Base-by-base conservation (phyloP, 2,113 vertebrate genomes). In the Gavialis gangeticus region DNA sequence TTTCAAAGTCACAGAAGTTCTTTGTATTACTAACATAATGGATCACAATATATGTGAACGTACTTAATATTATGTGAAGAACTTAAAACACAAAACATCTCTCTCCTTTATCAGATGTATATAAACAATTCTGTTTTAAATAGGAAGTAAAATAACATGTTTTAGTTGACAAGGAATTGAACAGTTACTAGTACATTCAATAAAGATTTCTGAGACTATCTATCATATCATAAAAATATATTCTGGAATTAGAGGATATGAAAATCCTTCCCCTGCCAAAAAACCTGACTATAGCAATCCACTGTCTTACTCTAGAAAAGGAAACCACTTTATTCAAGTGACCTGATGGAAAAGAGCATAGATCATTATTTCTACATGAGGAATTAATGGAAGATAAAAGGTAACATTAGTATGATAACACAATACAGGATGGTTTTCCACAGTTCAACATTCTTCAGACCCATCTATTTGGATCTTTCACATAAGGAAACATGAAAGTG, bases 341-440 rank as follows among this genome's bases (percentile, higher is more conserved):
- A 57, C 6, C 6, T 84, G 25, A 69, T 24, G 34, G n/a, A 83
- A 9, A 10, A 83, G 66, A 69, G 10, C 82, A 83, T 3, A 91
- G 25, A 75, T 46, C 59, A 25, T 3, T 10, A 37, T 22, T 85
- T 89, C 69, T 73, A 81, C 79, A 3, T 4, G 58, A 88, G 24
- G 77, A 90, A 90, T n/a, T 76, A 91, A 66, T 30, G 67, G 55
- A 67, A 89, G 28, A 86, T 58, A 84, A 82, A 46, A 67, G 80
- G 69, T 89, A 46, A 46, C 46, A 46, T 46, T 46, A 9, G 7
- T 84, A 87, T 46, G 79, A 28, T 93, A 59, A 84, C 25, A 81
- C 19, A 93, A 82, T 37, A 84, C 46, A 63, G 15, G 16, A 84
- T 62, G 25, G 64, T 63, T 12, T 56, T n/a, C 24, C 46, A 57